Conservation (phyloP, 2,797 vertebrate genomes). For the Trichosurus vulpecula region DNA sequence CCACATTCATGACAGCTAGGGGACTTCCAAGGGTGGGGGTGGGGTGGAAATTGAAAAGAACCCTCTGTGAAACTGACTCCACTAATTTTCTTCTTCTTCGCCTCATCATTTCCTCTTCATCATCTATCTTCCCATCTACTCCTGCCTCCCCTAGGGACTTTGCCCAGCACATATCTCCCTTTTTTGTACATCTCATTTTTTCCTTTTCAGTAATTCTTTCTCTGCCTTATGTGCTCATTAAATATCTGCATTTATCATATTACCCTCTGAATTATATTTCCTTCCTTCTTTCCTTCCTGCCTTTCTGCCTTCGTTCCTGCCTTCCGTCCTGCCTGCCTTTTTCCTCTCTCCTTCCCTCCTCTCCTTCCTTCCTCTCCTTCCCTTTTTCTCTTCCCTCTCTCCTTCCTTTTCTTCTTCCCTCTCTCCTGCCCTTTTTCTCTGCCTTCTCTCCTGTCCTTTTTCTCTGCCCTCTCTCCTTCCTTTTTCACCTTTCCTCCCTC, state of each 20-base stretch:
- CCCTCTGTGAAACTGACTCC: too few species aligned
- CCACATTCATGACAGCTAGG: too few species aligned
- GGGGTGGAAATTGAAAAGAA: too few species aligned
- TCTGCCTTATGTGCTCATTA: not conserved
- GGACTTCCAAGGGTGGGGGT: too few species aligned
- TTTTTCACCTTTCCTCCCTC: not conserved
- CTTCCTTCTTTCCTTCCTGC: not conserved
- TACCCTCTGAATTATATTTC: not conserved
- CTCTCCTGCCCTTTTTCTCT: too few species aligned
- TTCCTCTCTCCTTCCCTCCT: not conserved
- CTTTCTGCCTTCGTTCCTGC: not conserved
- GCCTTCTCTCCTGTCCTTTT: not conserved
- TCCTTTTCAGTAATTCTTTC: not conserved
- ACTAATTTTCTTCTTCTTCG: not conserved
- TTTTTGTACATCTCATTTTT: not conserved
- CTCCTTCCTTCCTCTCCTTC: fast-evolving
- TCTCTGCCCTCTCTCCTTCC: not conserved
- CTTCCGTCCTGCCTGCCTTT: not conserved
- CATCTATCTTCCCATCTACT: not conserved
- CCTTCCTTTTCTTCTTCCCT: too few species aligned
- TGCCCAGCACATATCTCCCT: not conserved
- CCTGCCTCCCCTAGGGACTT: not conserved
- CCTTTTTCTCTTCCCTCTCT: not conserved
- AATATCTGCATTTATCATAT: not conserved
- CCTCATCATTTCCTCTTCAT: not conserved